phyloP scores from a whole-genome alignment of 2,888 invertebrate genomes.

The Volucella zonaria region DNA sequence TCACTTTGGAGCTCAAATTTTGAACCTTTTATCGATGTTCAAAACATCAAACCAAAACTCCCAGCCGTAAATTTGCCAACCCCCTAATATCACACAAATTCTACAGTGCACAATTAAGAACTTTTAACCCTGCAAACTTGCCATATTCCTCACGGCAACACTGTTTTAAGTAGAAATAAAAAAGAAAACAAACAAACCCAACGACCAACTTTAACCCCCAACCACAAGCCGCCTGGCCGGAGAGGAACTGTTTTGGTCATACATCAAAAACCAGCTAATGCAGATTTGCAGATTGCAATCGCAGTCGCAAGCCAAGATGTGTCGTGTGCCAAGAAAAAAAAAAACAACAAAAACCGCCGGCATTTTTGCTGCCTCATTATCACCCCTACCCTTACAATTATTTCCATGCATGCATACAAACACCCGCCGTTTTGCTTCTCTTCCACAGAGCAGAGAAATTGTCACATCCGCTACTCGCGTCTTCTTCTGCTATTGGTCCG shows the following conservation, averaged over 20 bases:
- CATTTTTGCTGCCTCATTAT: constrained; percentile 32
- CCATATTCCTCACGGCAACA: constrained; percentile 10
- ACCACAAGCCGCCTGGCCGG: neutral
- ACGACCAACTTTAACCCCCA: neutral
- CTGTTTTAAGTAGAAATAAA: constrained; percentile 5
- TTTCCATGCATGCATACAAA: neutral
- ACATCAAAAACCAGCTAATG: constrained; percentile 33
- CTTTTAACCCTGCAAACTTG: neutral
- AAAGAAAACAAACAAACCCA: constrained; percentile 11
- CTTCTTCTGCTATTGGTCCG: constrained; percentile 36
- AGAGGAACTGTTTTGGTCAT: constrained; percentile 11
- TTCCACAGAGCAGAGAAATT: constrained; percentile 34
- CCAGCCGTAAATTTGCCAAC: too few species aligned
- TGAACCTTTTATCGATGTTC: too few species aligned
- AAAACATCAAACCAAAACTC: too few species aligned
- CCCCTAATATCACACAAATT: too few species aligned
- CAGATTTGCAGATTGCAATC: constrained; percentile 53
- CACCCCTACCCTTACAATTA: neutral
- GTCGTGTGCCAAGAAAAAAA: constrained; percentile 31
- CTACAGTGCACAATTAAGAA: too few species aligned
- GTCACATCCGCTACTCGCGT: constrained; percentile 27
- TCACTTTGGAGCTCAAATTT: too few species aligned
- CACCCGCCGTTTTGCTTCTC: constrained; percentile 10
- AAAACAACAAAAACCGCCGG: constrained; percentile 38
- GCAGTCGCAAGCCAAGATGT: constrained; percentile 20